Base-by-base conservation (phyloP, 2,113 vertebrate genomes). In the Tetrao urogallus region DNA sequence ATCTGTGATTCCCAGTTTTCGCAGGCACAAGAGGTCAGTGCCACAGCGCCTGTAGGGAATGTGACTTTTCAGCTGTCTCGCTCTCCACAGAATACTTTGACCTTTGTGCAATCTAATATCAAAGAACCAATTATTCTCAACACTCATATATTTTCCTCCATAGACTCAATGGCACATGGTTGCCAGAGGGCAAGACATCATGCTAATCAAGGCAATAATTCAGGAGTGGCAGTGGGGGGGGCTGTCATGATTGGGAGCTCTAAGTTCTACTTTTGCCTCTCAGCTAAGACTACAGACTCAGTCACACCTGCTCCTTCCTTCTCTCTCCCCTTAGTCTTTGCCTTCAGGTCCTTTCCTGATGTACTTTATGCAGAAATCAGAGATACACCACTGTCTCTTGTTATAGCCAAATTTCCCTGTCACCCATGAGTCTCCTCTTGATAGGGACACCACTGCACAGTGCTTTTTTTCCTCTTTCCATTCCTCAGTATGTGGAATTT, bases 61-160 rank as follows among this genome's bases (percentile, higher is more conserved):
- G 92, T 92, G 95, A 90, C 91, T 96, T 96, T 95, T 95, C 91
- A 96, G 93, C 93, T 86, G 76, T 82, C 94, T 93, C 38, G 1
- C 78, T 91, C 48, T 93, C 73, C 40, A 18, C 48, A 48, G 48
- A 58, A 72, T 69, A 86, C 91, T 91, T 88, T 93, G 94, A 93
- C 95, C 95, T 94, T 81, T 86, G 73, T 66, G 48, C 90, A 96
- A 93, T 84, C 65, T 90, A 88, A 83, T 91, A 90, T 90, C 95
- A 96, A 96, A 94, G 93, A 93, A 92, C 82, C 91, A 84, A 86
- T 95, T 97, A 95, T 96, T 94, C 91, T 80, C 72, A 92, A 78
- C 61, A 42, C 65, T 86, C 85, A 58, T 90, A 83, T 92, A 86
- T 93, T 95, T 88, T 78, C 63, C 38, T 94, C 73, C 76, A 61